Base-by-base conservation (phyloP, 2,888 invertebrate species). In the Tyria jacobaeae region DNA sequence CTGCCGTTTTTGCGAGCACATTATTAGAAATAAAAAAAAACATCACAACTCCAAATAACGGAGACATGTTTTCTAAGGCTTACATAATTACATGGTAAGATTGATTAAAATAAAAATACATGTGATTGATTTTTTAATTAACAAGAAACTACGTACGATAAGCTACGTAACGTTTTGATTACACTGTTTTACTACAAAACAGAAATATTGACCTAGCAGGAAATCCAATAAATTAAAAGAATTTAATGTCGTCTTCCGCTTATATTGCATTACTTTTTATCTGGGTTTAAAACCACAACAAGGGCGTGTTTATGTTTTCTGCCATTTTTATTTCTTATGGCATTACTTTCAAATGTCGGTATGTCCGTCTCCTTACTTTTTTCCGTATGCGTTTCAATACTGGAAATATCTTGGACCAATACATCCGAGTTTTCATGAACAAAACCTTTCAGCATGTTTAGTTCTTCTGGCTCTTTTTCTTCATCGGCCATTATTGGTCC, bases 51-150 rank as follows among this genome's bases (percentile, higher is more conserved):
- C 56, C 55, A 61, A 59, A n/a, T 47, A 70, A 60, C 53, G 67
- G 47, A 53, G 57, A 57, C 75, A 75, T 75, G 55, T 31, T 61
- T 54, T 31, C 41, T 53, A 60, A 61, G 37, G 25, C 56, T 68
- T 55, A 62, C 66, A 66, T 70, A 58, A 57, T 49, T 59, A 62
- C 37, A 1, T 39, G 52, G 48, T 55, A 51, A 57, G 53, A 47
- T 17, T 44, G 61, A 59, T 65, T 35, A 12, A 60, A 61, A 64
- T 62, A 57, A 62, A 58, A 64, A 35, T 56, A 35, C 27, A 41
- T 60, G 17, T 27, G 41, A 64, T 62, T 64, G 62, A 64, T 59
- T 74, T 76, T 75, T 76, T 73, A 76, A 74, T 76, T 76, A 65
- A 12, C 54, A 60, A 55, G 52, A 15, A 70, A 62, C 48, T 25